Evolutionary conservation across 2,797 vertebrate species (phyloP), one percentile per base, ranked within the genome.

Genomic region (Coreius guichenoti): DNA sequence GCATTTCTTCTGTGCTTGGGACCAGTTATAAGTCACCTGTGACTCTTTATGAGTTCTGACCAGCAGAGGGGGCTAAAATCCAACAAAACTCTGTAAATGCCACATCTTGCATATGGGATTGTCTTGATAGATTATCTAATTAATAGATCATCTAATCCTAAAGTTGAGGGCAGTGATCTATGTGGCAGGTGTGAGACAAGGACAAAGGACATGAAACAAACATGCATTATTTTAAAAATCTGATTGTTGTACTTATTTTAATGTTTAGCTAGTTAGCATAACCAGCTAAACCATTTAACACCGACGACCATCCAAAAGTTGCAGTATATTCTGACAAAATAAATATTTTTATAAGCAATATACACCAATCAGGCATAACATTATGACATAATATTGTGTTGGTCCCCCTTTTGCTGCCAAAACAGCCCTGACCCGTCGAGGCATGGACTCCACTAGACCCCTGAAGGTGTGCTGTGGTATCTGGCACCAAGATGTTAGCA

Each of bases 51-150:
- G 36, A 47, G 47, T 65, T n/a, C 0, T 26, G 31, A 65, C 84
- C 88, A 88, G 83, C 61, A 90, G 89, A 73, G 81, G 85, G 83
- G 33, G 78, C 68, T 65, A 6, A 54, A 16, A 21, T 56, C 74
- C 21, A 47, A 78, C 29, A 13, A 49, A 79, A 72, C 49, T 43
- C 68, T 29, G 9, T 29, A 16, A 13, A 36, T 36, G 56, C 29
- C 29, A 36, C 70, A 65, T 26, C 14, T 80, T 13, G 26, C 26
- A 8, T 8, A 26, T 74, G 19, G 5, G 8, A 83, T 39, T 75
- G 47, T 12, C 75, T 33, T 56, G 47, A 21, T n/a, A 56, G 21
- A 51, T 73, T 36, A 73, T 69, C 49, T 56, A 58, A 68, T 58
- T 80, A n/a, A 82, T 39, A 81, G 19, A 23, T 56, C 51, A 23